phyloP scores from a whole-genome alignment of 2,113 vertebrate species.

The Pomatorhinus ruficollis region DNA sequence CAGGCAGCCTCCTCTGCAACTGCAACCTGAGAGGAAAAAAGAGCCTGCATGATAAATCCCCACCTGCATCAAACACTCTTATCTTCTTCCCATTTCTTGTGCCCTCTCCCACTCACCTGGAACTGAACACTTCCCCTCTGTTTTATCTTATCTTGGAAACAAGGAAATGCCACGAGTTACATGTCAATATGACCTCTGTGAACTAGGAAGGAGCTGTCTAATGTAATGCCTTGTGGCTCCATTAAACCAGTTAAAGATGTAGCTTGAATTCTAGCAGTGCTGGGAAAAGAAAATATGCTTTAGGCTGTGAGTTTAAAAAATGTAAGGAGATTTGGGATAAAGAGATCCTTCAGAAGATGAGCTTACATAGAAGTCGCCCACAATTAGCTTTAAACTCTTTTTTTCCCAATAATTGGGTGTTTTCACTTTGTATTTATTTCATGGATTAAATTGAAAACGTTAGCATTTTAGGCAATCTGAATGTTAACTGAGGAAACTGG shows the following conservation, averaged over 20 bases:
- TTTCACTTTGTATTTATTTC: background rate
- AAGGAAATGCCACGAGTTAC: conserved; percentile 79
- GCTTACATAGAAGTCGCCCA: background rate
- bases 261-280: conserved; percentile 36
- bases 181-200: conserved; percentile 84
- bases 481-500: background rate
- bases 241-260: conserved; percentile 68
- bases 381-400: background rate
- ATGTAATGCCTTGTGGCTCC: conserved; percentile 60
- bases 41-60: conserved; percentile 51
- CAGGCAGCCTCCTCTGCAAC: background rate
- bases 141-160: conserved; percentile 80
- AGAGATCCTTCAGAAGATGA: background rate
- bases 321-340: background rate
- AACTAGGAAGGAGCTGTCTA: conserved; percentile 71
- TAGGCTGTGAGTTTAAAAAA: conserved; percentile 3
- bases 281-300: conserved; percentile 54
- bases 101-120: conserved; percentile 78
- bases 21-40: conserved; percentile 42
- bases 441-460: background rate
- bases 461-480: background rate
- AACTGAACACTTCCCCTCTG: conserved; percentile 79
- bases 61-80: conserved; percentile 75
- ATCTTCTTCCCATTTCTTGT: conserved; percentile 72
- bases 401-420: background rate